A percentile compares a stretch with the other conserved stretches of the same genome.
These are phyloP conservation scores for Phaetusa simplex DNA, from an alignment of 2,113 vertebrate genomes.

Conservation along the genomic window DNA sequence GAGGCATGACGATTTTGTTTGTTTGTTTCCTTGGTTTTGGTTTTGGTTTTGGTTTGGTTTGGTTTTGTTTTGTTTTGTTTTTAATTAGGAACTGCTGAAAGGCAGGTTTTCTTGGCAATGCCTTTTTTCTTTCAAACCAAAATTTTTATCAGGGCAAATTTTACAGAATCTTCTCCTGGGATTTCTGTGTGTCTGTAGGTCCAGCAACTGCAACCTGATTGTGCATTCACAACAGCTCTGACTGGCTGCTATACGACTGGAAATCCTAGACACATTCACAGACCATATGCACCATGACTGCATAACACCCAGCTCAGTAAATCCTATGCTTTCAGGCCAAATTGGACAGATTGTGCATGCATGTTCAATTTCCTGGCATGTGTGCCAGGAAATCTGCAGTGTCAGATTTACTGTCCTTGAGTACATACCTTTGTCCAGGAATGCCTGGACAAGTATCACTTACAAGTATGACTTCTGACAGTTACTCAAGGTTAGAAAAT, in stretches of 20 bases:
- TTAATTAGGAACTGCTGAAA: neutral
- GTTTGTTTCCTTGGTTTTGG: neutral
- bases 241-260: neutral
- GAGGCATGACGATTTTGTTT: fast-evolving
- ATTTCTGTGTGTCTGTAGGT: neutral
- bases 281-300: neutral
- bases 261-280: constrained; percentile 36
- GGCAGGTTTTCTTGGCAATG: neutral
- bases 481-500: neutral
- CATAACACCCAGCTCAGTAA: neutral
- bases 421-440: neutral
- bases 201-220: neutral
- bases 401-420: neutral
- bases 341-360: neutral
- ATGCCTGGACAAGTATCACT: neutral
- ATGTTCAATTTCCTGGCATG: neutral
- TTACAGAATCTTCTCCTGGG: neutral
- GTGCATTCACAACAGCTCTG: constrained; percentile 9
- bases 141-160: neutral
- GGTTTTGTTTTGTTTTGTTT: neutral
- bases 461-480: neutral
- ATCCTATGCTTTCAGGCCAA: neutral
- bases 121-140: neutral
- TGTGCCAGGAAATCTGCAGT: neutral
- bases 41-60: too few species aligned